Conservation (phyloP, 2,797 vertebrate species). For the Xenops minutus region DNA sequence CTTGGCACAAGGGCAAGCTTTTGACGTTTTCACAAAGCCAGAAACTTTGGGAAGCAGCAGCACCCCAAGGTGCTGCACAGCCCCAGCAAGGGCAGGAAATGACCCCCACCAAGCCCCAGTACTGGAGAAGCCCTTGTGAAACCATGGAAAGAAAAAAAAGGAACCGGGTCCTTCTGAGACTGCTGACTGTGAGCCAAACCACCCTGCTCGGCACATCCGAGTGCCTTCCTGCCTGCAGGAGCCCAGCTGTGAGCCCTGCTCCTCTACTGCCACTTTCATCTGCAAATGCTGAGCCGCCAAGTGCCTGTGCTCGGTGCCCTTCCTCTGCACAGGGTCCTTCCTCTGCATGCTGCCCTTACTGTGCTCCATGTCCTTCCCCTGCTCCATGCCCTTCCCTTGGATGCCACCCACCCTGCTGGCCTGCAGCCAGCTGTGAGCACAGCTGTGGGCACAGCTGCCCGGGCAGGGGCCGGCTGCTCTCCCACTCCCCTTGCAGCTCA, state of each 20-base stretch:
- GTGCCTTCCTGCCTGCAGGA: not conserved
- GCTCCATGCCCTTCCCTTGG: not conserved
- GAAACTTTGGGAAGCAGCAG: not conserved
- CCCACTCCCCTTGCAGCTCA: not conserved
- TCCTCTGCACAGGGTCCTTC: not conserved
- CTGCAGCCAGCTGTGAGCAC: not conserved
- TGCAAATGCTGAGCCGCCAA: not conserved
- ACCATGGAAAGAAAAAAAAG: not conserved
- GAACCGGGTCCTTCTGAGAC: not conserved
- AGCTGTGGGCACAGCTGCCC: not conserved
- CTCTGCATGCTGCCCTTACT: too few relatives aligned
- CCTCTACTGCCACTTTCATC: not conserved
- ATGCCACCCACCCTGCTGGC: not conserved
- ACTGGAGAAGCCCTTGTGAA: not conserved
- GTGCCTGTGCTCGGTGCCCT: not conserved
- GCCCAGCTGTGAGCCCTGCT: not conserved
- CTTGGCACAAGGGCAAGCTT: rapidly evolving
- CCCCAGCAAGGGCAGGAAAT: rapidly evolving
- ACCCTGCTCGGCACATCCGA: not conserved
- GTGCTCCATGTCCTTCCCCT: not conserved
- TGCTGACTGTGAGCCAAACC: not conserved
- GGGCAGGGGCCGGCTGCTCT: not conserved
- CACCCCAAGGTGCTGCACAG: not conserved
- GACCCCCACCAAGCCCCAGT: not conserved
- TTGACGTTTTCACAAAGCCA: not conserved